Evolutionary conservation across 2,113 vertebrate species (phyloP).

Genomic region (Melanocharis versteri): DNA sequence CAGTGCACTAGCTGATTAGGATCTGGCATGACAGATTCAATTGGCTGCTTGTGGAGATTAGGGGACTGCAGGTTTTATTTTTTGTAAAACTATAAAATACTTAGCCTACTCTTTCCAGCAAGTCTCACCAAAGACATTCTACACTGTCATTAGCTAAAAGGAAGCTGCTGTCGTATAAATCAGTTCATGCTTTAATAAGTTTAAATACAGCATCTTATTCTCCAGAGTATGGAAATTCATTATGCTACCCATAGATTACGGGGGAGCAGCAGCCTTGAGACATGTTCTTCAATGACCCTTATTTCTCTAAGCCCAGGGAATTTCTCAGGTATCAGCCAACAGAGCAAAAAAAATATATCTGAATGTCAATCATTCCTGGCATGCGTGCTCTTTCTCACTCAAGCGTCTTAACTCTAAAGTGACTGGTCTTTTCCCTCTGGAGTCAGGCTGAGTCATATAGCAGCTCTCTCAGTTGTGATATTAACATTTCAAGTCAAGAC

Average conservation of each 20-base stretch:
- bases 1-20: conserved; percentile 3
- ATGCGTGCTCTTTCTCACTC: conserved; percentile 26
- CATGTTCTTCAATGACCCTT: conserved; percentile 5
- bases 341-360: neutral
- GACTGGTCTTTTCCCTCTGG: conserved; percentile 15
- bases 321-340: neutral
- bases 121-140: neutral
- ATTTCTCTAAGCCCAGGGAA: conserved; percentile 38
- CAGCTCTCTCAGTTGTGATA: conserved; percentile 3
- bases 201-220: neutral
- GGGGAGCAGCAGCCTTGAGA: conserved; percentile 5
- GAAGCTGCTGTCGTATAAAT: neutral
- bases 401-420: conserved; percentile 30
- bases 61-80: neutral
- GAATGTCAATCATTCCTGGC: conserved; percentile 27
- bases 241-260: conserved; percentile 3
- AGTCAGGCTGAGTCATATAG: neutral
- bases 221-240: neutral
- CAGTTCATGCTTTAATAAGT: neutral
- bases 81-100: neutral
- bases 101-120: neutral
- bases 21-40: conserved; percentile 15
- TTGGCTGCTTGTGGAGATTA: neutral
- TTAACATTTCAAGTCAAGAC: conserved; percentile 27
- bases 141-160: neutral